A percentile compares a stretch with the other conserved stretches of the same genome.
Evolutionary conservation across 2,888 invertebrate genomes (phyloP).

Genomic region (Macrophya annulata): DNA sequence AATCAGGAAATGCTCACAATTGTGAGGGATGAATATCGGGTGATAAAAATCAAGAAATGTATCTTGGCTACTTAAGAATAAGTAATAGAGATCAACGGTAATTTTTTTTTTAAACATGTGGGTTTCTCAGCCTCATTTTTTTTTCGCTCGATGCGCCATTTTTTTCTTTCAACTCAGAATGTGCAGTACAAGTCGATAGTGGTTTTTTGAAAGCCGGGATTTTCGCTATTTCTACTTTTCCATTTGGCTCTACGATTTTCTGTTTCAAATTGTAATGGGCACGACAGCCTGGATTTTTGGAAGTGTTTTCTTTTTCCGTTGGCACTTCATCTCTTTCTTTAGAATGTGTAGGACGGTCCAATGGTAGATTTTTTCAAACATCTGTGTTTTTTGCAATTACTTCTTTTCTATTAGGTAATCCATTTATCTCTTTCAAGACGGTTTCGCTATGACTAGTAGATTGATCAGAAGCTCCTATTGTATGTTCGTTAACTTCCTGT

Average conservation of each 20-base stretch:
- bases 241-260: not conserved
- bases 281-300: too few species aligned
- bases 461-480: not conserved
- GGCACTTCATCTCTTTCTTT: not conserved
- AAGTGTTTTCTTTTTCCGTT: not conserved
- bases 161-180: not conserved
- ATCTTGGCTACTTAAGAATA: not conserved
- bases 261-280: not conserved
- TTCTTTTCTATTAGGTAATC: not conserved
- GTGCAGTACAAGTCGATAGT: not conserved
- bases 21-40: not conserved
- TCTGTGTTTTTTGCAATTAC: not conserved
- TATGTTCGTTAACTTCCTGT: not conserved
- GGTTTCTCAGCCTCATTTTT: not conserved
- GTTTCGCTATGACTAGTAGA: not conserved
- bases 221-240: not conserved
- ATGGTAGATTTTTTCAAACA: not conserved
- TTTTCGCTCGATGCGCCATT: not conserved
- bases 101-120: not conserved
- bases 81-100: not conserved
- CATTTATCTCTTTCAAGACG: constrained; percentile 4
- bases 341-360: constrained; percentile 3
- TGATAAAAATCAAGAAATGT: not conserved
- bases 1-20: not conserved
- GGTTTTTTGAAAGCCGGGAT: not conserved